A percentile compares a stretch with the other conserved stretches of the same genome.
Conservation (phyloP, 2,113 vertebrate genomes). For the Columbina picui region DNA sequence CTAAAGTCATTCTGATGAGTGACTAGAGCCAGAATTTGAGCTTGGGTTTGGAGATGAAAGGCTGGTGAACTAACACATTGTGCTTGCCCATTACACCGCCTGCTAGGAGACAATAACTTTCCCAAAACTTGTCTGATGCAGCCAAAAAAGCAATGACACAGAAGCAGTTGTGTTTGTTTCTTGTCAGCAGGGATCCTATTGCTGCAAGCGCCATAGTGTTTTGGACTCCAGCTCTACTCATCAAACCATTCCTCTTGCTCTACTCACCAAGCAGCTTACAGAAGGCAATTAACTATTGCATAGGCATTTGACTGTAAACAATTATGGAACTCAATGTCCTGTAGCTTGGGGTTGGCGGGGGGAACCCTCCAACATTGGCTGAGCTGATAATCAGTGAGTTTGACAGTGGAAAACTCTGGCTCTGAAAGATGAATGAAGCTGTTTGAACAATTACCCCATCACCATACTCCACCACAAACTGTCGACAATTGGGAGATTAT, state of each 20-base stretch:
- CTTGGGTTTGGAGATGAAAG: not conserved
- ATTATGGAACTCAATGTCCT: conserved; percentile 55
- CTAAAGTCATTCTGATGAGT: not conserved
- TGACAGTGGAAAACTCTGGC: not conserved
- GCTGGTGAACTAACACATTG: not conserved
- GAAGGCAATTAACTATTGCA: conserved; percentile 46
- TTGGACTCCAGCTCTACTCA: conserved; percentile 26
- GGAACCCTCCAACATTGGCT: not conserved
- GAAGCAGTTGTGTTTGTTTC: conserved; percentile 31
- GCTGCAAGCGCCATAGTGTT: conserved; percentile 13
- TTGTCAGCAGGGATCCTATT: conserved; percentile 52
- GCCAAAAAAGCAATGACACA: conserved; percentile 51
- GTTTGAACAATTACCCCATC: not conserved
- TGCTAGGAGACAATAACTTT: conserved; percentile 38
- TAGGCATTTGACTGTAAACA: conserved; percentile 50
- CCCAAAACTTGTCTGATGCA: conserved; percentile 28
- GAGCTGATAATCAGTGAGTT: conserved; percentile 28
- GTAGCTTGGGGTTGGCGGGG: not conserved
- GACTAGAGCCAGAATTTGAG: not conserved
- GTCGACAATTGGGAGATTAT: not conserved
- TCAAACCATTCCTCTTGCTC: conserved; percentile 25
- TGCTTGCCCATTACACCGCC: not conserved
- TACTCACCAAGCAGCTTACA: conserved; percentile 39
- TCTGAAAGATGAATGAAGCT: not conserved
- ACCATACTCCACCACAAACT: not conserved